Percentiles rank a stretch among this genome's conserved stretches.
Conservation (phyloP, 2,888 invertebrate species). For the Xestoiulus laeticollis region DNA sequence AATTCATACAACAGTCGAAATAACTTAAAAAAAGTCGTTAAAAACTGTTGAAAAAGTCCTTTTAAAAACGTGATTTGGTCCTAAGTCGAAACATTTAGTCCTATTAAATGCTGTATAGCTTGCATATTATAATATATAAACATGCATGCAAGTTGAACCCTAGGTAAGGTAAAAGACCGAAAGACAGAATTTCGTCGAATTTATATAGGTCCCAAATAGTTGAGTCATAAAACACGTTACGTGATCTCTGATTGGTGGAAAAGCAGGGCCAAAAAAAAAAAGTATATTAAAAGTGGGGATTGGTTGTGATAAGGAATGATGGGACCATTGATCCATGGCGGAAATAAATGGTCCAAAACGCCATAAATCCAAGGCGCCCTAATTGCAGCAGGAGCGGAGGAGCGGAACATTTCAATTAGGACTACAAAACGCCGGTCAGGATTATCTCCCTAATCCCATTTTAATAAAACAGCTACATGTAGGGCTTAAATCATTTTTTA, state of each 20-base stretch:
- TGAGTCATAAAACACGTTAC: neutral
- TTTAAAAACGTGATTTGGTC: too few species aligned
- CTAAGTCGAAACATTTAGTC: too few species aligned
- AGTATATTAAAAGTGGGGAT: too few species aligned
- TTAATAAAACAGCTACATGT: neutral
- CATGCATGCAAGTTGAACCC: too few species aligned
- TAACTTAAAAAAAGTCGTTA: neutral
- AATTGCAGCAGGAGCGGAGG: neutral
- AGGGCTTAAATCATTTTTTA: neutral
- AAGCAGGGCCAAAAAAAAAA: too few species aligned
- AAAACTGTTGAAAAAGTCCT: too few species aligned
- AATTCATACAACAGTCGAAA: slow-evolving; percentile 49
- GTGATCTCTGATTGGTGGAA: neutral
- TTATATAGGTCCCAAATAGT: neutral
- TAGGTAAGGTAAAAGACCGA: too few species aligned
- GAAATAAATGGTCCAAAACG: slow-evolving; percentile 46
- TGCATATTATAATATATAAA: too few species aligned
- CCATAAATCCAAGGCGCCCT: slow-evolving; percentile 10
- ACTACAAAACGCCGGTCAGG: neutral
- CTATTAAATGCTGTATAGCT: too few species aligned
- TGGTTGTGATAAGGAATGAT: neutral
- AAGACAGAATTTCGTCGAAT: neutral
- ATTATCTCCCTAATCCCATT: slow-evolving; percentile 38
- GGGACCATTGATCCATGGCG: neutral
- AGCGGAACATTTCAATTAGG: slow-evolving; percentile 21